These are phyloP conservation scores for Sesia apiformis DNA, from an alignment of 2,888 invertebrate genomes.

Conservation along the genomic window DNA sequence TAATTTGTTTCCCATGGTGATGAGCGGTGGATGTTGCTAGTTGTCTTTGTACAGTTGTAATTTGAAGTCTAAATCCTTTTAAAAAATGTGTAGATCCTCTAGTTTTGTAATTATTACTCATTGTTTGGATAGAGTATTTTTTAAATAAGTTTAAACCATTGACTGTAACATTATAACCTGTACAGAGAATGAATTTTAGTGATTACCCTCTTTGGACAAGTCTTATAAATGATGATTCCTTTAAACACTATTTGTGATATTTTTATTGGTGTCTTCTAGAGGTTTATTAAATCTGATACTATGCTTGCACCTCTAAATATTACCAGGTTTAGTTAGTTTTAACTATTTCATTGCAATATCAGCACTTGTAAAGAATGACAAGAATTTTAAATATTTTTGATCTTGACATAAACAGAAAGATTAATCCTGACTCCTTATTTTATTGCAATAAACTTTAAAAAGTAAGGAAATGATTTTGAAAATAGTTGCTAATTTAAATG, in stretches of 20 bases:
- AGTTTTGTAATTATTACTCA: constrained; percentile 57
- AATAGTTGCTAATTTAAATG: constrained; percentile 42
- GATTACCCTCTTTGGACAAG: constrained; percentile 29
- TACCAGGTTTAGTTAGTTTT: constrained; percentile 19
- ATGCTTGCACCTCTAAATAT: background rate
- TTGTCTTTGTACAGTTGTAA: constrained; percentile 63
- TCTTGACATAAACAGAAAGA: constrained; percentile 2
- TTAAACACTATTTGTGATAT: constrained; percentile 62
- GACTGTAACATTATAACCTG: constrained; percentile 54
- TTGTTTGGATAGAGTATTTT: constrained; percentile 62
- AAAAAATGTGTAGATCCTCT: constrained; percentile 53
- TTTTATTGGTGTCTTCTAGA: constrained; percentile 18
- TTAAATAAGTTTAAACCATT: constrained; percentile 66
- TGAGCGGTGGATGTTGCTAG: constrained; percentile 35
- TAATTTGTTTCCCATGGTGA: constrained; percentile 42
- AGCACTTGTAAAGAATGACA: background rate
- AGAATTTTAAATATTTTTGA: background rate
- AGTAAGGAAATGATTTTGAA: constrained; percentile 48
- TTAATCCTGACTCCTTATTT: constrained; percentile 16
- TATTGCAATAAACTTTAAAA: constrained; percentile 40
- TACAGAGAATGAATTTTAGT: constrained; percentile 64
- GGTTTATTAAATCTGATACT: constrained; percentile 17
- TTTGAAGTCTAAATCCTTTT: constrained; percentile 61
- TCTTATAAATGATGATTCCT: constrained; percentile 33
- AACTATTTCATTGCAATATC: constrained; percentile 36